Base-by-base conservation (phyloP, 2,888 invertebrate genomes). In the Apodemia hepburni region DNA sequence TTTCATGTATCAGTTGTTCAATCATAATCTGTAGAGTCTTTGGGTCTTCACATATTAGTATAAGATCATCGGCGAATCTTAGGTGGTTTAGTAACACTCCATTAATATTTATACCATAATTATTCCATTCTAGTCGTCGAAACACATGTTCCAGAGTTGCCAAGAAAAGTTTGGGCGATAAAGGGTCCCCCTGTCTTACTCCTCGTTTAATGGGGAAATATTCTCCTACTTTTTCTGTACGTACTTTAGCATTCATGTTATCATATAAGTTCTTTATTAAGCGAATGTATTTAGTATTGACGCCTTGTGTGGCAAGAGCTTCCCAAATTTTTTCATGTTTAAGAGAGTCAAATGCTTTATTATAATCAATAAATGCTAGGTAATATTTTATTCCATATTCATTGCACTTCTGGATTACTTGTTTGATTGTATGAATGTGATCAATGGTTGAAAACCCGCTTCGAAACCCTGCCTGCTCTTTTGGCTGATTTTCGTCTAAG, bases 151-250 rank as follows among this genome's bases (percentile, higher is more conserved):
- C 62, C 15, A 70, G 45, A 2, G 65, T 61, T 42, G 68, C 67
- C 17, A 64, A 57, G 38, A 69, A 71, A 22, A 69, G 57, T 57
- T 68, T 70, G 35, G 70, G 69, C n/a, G 70, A 71, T 8, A 70
- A 22, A 1, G 66, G 64, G 35, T 59, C 38, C 12, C 66, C 64
- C 22, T 65, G 65, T 29, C 47, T 47, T 7, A 47, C 47, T 47
- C 17, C 47, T 47, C 17, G n/a, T 17, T 17, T 47, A 17, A 47
- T 47, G 47, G 47, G 8, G 18, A 49, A 49, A 18, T 18, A 18
- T 49, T 58, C 51, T 42, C 63, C 62, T 51, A 9, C 27, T 18
- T 12, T 63, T 58, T 66, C 66, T 54, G 35, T 59, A 12, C 17
- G 17, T 47, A 65, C 57, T 42, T 63, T 59, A 17, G 61, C 65